A percentile compares a stretch with the other conserved stretches of the same genome.
These are phyloP conservation scores for Anguilla megastoma DNA, from an alignment of 2,797 vertebrate species.

Conservation along the genomic window DNA sequence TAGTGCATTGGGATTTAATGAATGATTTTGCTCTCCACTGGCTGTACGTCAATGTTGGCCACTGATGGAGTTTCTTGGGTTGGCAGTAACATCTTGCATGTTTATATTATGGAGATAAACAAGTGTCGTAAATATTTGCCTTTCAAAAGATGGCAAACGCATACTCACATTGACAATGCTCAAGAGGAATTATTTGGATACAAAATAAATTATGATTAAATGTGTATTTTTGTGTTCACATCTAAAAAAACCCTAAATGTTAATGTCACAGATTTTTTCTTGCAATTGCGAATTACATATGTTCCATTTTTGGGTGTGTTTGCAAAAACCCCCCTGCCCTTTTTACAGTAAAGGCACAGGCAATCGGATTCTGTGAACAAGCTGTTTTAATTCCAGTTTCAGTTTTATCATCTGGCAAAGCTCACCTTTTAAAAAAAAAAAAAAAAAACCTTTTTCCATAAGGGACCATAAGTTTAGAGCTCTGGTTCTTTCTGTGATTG, in stretches of 20 bases:
- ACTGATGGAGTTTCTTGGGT: background rate
- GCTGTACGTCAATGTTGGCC: background rate
- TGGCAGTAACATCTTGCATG: background rate
- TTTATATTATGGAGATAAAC: slow-evolving; percentile 1
- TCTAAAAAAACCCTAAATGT: background rate
- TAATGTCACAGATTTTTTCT: background rate
- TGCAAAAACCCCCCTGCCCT: background rate
- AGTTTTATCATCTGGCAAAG: background rate
- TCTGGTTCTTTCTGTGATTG: background rate
- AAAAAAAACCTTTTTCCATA: background rate
- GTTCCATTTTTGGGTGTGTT: background rate
- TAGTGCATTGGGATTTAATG: background rate
- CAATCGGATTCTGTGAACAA: background rate
- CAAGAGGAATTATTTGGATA: background rate
- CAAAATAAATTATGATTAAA: background rate
- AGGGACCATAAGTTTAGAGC: background rate
- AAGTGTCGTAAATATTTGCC: background rate
- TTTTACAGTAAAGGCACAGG: background rate
- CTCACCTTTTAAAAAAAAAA: background rate
- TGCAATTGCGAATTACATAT: background rate
- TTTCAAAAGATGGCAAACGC: background rate
- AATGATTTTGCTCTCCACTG: background rate
- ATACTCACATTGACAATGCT: background rate
- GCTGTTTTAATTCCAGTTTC: background rate
- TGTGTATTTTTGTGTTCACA: background rate